Evolutionary conservation across 2,888 invertebrate genomes (phyloP), one percentile per base, ranked within the genome.

Genomic region (Orthonychiurus folsomi): DNA sequence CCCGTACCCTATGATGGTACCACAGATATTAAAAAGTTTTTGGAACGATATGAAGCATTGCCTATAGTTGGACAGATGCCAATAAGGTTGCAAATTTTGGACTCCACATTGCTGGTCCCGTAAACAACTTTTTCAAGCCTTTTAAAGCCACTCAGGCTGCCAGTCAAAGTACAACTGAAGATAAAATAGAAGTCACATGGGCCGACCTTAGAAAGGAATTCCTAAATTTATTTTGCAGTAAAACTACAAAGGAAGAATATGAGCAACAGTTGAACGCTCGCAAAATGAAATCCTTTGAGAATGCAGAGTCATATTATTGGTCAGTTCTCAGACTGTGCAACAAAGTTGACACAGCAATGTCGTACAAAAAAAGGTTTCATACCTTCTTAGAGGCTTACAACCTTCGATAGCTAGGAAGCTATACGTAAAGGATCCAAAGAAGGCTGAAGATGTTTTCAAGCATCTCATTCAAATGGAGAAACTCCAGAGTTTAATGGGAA

Each of bases 41-140:
- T 59, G 48, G 59, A 59, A 59, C 26, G 37, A 20, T 59, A 24
- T 25, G 28, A 37, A 50, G 50, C 59, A n/a, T n/a, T n/a, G n/a
- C n/a, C n/a, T 20, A 25, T 59, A 3, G 48, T 2, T 59, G 59
- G 59, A 50, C 48, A 48, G 59, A 59, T 50, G 50, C 21, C 20
- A n/a, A 3, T 3, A 59, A 50, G 26, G 20, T 59, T 15, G 50
- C 9, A 5, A 48, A 59, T 50, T 59, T 59, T 50, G 50, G 50
- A 24, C 12, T 59, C 2, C 47, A 59, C 23, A 15, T 59, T 3
- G 50, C 21, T n/a, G 25, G 59, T n/a, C 3, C 59, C 2, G 59
- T 37, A 2, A 47, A 50, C 2, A 5, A 48, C 21, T 59, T 28
- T 20, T 25, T n/a, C 18, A n/a, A n/a, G 37, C 21, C 50, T 12